Conservation (phyloP, 2,113 vertebrate species). For the Fulica atra region DNA sequence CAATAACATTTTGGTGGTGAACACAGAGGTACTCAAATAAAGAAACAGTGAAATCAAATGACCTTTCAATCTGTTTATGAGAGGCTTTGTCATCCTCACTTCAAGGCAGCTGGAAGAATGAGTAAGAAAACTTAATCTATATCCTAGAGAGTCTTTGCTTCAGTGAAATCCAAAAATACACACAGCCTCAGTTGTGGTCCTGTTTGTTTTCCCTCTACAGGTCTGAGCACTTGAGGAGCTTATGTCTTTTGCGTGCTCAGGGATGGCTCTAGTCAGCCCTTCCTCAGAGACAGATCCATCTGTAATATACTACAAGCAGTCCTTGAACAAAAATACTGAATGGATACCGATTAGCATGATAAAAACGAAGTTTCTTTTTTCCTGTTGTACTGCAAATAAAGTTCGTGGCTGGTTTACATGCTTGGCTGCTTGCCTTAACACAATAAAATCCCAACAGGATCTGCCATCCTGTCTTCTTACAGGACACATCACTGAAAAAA, state of each 20-base stretch:
- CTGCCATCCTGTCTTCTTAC: background rate
- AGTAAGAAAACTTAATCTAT: slow-evolving; percentile 10
- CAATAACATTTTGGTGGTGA: background rate
- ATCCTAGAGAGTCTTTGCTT: background rate
- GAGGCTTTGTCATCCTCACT: background rate
- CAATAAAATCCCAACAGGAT: background rate
- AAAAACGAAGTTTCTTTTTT: background rate
- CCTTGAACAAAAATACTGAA: slow-evolving; percentile 20
- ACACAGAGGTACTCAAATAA: background rate
- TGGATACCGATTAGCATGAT: background rate
- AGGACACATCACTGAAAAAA: background rate
- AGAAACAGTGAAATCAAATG: slow-evolving; percentile 23
- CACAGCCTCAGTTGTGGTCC: background rate
- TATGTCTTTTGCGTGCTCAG: background rate
- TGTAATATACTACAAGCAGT: background rate
- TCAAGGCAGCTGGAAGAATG: background rate
- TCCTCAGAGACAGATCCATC: background rate
- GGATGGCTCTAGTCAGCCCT: background rate
- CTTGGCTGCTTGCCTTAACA: background rate
- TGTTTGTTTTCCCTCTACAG: slow-evolving; percentile 17
- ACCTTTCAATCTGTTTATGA: slow-evolving; percentile 35
- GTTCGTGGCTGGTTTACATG: background rate
- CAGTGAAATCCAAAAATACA: slow-evolving; percentile 36
- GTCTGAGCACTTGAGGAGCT: background rate
- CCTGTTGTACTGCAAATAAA: background rate